A percentile compares a stretch with the other conserved stretches of the same genome.
Evolutionary conservation across 2,113 vertebrate species (phyloP).

Genomic region (Gymnobelideus leadbeateri): DNA sequence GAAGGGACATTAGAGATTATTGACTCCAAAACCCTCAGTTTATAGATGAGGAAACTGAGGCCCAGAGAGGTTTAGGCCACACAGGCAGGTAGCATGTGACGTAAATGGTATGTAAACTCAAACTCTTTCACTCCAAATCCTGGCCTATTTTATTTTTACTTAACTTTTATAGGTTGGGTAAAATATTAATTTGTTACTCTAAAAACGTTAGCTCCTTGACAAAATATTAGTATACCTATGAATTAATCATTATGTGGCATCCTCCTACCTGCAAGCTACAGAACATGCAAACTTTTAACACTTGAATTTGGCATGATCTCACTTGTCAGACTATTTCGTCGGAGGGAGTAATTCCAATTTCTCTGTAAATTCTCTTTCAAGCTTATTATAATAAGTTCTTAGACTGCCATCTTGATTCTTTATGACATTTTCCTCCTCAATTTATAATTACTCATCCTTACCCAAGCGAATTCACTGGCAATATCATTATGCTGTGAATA

Average conservation of each 20-base stretch:
- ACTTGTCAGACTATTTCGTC: constrained; percentile 39
- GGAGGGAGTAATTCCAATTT: not conserved
- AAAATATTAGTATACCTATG: constrained; percentile 17
- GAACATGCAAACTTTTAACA: not conserved
- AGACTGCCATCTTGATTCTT: constrained; percentile 6
- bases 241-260: not conserved
- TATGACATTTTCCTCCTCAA: constrained; percentile 11
- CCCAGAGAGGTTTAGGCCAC: not conserved
- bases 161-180: not conserved
- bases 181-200: constrained; percentile 45
- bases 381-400: not conserved
- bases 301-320: not conserved
- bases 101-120: not conserved
- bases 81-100: not conserved
- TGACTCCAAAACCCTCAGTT: not conserved
- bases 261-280: not conserved
- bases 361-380: not conserved
- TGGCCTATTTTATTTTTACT: not conserved
- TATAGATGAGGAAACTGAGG: constrained; percentile 6
- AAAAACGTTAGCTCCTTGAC: constrained; percentile 54
- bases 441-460: constrained; percentile 13
- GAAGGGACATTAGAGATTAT: not conserved
- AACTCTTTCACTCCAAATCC: not conserved
- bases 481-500: constrained; percentile 14
- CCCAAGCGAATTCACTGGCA: not conserved